Evolutionary conservation across 1,140 invertebrate genomes (phyloP).

Genomic region (Drosophila serrata): DNA sequence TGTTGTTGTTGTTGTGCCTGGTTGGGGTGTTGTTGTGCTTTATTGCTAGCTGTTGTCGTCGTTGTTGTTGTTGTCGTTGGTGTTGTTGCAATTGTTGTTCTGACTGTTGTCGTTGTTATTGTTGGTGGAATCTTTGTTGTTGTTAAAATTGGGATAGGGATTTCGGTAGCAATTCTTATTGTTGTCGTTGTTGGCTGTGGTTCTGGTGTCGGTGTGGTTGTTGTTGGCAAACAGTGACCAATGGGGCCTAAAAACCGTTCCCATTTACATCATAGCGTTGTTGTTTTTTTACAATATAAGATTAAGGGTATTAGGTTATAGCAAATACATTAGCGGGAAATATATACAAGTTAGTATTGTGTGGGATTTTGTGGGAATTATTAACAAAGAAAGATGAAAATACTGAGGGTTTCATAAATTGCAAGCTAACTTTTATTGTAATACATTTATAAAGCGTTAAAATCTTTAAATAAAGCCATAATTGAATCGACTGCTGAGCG

Average conservation of each 20-base stretch:
- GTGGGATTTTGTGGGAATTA: conserved; percentile 1
- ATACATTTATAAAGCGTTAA: not conserved
- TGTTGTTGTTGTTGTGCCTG: conserved; percentile 55
- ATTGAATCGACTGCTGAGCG: not conserved
- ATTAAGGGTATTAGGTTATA: conserved; percentile 37
- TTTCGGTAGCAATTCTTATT: conserved; percentile 36
- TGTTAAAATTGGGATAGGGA: conserved; percentile 50
- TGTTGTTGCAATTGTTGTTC: conserved; percentile 52
- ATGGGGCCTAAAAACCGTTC: conserved; percentile 70
- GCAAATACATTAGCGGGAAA: not conserved
- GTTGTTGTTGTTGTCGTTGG: conserved; percentile 46
- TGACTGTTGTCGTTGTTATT: conserved; percentile 46
- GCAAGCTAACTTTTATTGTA: not conserved
- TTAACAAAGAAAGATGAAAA: conserved; percentile 8
- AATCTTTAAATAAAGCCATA: not conserved
- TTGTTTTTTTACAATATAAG: conserved; percentile 33
- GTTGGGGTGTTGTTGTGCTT: conserved; percentile 34
- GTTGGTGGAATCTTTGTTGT: conserved; percentile 64
- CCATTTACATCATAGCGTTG: conserved; percentile 26
- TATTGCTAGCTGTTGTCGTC: conserved; percentile 52
- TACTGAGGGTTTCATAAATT: not conserved
- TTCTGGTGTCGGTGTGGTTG: conserved; percentile 74
- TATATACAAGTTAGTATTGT: conserved; percentile 28
- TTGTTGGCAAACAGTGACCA: conserved; percentile 81
- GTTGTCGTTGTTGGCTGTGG: conserved; percentile 56